Evolutionary conservation across 2,888 invertebrate species (phyloP), one percentile per base, ranked within the genome.

Genomic region (Bellardia pandia): DNA sequence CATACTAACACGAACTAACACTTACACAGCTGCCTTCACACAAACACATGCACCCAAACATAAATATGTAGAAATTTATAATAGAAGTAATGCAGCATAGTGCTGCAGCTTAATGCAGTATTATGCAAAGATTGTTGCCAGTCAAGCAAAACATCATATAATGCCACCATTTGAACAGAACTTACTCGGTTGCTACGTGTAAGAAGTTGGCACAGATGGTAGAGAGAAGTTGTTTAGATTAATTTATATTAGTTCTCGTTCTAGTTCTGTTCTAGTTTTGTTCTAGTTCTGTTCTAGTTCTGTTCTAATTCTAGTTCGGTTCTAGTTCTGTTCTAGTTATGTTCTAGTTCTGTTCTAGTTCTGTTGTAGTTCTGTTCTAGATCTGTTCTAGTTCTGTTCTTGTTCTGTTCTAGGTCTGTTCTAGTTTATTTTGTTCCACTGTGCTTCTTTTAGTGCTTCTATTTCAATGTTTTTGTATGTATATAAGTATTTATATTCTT

Each of bases 61-160:
- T 9, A 71, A 45, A 45, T 13, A 64, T 64, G 56, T 64, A 56
- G 48, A 76, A 77, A 83, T 64, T 64, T 78, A 74, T 69, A 85
- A 80, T 85, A 79, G 69, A 75, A 85, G 79, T 75, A 85, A 75
- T 85, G 79, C 85, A 75, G 85, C 85, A 75, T 79, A 69, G 40
- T 58, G 69, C 85, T 75, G 79, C 69, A 85, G 79, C 79, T 80
- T 85, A 69, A 64, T 85, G 85, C 79, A 80, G 85, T 64, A 85
- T 85, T 79, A 85, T 75, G 85, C 68, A 85, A 80, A 85, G 74
- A 80, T 85, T 85, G 79, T 75, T 80, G 75, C 85, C 75, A 86
- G 56, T 83, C 86, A 83, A 75, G 79, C 86, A 83, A 86, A 86
- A 66, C 79, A 83, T 82, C 86, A 86, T 78, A 78, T 69, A 83